These are phyloP conservation scores for Brienomyrus brachyistius DNA, from an alignment of 2,113 vertebrate genomes.

Conservation along the genomic window DNA sequence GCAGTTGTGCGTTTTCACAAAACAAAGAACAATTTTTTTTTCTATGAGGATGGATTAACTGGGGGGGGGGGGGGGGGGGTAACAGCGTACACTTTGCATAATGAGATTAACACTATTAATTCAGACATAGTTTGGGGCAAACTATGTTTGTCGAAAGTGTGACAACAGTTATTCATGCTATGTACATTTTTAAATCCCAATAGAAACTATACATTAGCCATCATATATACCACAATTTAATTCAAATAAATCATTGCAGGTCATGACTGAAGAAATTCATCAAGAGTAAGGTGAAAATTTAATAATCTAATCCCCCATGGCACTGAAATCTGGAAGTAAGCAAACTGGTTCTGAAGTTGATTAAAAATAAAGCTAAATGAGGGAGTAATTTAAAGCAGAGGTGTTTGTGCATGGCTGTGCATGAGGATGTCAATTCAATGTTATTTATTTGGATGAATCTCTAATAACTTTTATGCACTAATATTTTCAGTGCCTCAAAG, in stretches of 20 bases:
- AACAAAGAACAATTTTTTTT: background rate
- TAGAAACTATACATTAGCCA: background rate
- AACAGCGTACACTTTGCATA: background rate
- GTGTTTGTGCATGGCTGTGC: background rate
- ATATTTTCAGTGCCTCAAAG: background rate
- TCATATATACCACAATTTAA: background rate
- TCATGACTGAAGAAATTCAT: background rate
- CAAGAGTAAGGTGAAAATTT: background rate
- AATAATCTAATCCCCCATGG: background rate
- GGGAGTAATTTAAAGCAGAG: background rate
- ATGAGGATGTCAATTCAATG: background rate
- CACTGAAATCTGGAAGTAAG: background rate
- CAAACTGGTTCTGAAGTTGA: background rate
- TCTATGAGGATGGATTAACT: background rate
- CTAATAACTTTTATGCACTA: background rate
- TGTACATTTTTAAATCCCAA: background rate
- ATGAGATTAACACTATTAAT: background rate
- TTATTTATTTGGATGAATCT: background rate
- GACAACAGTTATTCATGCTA: background rate
- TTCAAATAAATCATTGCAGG: background rate
- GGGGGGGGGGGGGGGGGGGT: background rate
- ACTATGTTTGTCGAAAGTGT: background rate
- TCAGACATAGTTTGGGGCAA: background rate
- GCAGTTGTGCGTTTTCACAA: background rate
- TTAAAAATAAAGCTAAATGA: background rate